A percentile compares a stretch with the other conserved stretches of the same genome.
Conservation (phyloP, 2,888 invertebrate species). For the Hipparchia semele region DNA sequence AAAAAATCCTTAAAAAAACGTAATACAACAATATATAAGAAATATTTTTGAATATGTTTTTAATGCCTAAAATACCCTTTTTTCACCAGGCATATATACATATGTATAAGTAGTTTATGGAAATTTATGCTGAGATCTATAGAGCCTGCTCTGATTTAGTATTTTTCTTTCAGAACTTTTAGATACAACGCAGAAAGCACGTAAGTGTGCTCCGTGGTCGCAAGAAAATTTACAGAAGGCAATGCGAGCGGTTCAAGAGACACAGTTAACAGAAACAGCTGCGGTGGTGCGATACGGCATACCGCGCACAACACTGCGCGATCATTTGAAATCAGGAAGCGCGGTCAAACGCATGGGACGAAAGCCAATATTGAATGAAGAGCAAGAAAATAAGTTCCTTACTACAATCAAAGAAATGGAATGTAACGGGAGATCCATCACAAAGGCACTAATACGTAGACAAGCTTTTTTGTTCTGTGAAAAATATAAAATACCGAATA, state of each 20-base stretch:
- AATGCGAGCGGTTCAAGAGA: neutral
- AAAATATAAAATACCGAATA: neutral
- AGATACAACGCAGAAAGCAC: neutral
- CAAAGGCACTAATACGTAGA: neutral
- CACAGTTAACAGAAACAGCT: neutral
- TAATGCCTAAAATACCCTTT: too few relatives aligned
- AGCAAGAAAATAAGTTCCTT: neutral
- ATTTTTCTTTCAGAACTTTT: too few relatives aligned
- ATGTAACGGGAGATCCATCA: neutral
- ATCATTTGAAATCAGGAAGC: slow-evolving; percentile 12
- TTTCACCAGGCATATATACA: too few relatives aligned
- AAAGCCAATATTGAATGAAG: neutral
- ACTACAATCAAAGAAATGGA: neutral
- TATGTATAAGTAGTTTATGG: too few relatives aligned
- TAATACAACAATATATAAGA: too few relatives aligned
- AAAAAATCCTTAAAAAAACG: neutral
- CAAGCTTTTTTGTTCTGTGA: slow-evolving; percentile 14
- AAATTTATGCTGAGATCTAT: too few relatives aligned
- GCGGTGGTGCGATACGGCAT: neutral
- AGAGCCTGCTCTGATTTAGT: too few relatives aligned
- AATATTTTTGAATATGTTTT: too few relatives aligned
- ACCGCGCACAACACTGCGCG: neutral
- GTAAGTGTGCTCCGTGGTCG: neutral
- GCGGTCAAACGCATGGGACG: neutral
- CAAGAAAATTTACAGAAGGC: neutral